Evolutionary conservation across 1,140 invertebrate species (phyloP), one percentile per base, ranked within the genome.

Genomic region (Zaprionus lachaisei): DNA sequence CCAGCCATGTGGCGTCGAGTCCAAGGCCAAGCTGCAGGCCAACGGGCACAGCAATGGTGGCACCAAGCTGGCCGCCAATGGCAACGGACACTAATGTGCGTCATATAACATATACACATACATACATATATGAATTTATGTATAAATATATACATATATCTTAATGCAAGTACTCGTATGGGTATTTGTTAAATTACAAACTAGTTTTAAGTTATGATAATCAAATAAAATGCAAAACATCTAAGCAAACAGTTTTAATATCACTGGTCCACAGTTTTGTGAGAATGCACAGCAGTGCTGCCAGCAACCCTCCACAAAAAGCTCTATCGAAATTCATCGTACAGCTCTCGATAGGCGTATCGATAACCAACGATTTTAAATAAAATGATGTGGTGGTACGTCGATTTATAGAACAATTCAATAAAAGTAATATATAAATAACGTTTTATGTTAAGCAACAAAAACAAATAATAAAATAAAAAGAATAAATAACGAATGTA

Each of bases 11-110:
- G 62, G 67, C 20, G 24, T 76, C 28, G 83, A 85, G n/a, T 61
- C 77, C 15, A 60, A 72, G 31, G 1, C 65, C 34, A 78, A 90
- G 70, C 20, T 81, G 20, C 79, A 92, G 49, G 63, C 91, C 60
- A 91, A 92, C 76, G 91, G 87, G 6, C 79, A 84, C 44, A 79
- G 56, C 58, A 92, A 92, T 61, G 85, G 77, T 67, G 58, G 77
- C 62, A 58, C 83, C 58, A 80, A 87, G 17, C 7, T 90, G 74
- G 64, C 85, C 1, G 20, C 85, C 51, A 90, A 87, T 49, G 84
- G 84, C 2, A 89, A 84, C 22, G 81, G 79, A 5, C 66, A 87
- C 58, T 84, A 44, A n/a, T 80, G 34, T 7, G 34, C 20, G 5
- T 6, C 5, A 26, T 20, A 37, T 31, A 63, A 51, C 61, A 63